Conservation (phyloP, 2,797 vertebrate species). For the Otus scops region DNA sequence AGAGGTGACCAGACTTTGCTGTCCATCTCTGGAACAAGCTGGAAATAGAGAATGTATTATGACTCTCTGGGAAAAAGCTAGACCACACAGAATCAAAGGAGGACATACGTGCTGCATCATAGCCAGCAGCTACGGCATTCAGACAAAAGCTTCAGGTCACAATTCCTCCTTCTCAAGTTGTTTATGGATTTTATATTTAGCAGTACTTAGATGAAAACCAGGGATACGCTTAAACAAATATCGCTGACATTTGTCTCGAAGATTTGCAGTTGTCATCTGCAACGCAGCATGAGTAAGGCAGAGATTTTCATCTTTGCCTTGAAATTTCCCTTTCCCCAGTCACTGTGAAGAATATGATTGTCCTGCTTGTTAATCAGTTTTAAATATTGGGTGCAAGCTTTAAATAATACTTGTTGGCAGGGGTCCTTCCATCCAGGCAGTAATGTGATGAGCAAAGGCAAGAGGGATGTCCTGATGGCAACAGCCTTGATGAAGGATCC, state of each 20-base stretch:
- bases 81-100: neutral
- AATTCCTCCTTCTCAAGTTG: neutral
- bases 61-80: neutral
- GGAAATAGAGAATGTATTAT: fast-evolving
- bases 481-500: neutral
- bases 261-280: neutral
- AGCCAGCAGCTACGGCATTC: neutral
- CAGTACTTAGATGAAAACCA: neutral
- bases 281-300: neutral
- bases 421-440: neutral
- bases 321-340: neutral
- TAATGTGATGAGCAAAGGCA: neutral
- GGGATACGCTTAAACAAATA: neutral
- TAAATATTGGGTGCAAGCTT: neutral
- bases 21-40: neutral
- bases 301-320: neutral
- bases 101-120: neutral
- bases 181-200: neutral
- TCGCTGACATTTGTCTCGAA: neutral
- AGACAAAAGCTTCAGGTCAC: neutral
- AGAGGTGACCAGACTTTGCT: neutral
- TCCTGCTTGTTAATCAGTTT: neutral
- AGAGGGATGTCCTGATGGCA: neutral
- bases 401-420: neutral
- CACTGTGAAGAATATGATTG: neutral